Evolutionary conservation across 2,888 invertebrate genomes (phyloP).

Genomic region (Yponomeuta cagnagella): DNA sequence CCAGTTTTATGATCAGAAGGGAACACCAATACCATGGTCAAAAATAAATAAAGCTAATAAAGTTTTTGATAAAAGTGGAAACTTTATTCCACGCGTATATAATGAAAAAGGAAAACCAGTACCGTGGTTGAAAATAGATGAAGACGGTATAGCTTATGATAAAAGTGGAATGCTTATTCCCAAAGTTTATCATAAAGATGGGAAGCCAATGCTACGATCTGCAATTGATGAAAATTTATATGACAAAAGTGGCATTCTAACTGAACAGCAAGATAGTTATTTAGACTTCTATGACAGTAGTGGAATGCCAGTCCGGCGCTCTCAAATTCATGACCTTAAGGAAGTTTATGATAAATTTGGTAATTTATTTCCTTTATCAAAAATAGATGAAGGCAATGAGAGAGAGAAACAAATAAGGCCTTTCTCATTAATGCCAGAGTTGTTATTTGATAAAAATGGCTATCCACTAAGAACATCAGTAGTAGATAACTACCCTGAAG

Average conservation of each 20-base stretch:
- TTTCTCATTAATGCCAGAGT: no score
- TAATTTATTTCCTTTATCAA: no score
- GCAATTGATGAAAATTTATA: background rate
- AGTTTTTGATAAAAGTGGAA: background rate
- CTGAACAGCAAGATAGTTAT: no score
- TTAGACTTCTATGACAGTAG: no score
- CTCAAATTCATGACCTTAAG: no score
- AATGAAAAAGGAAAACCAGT: background rate
- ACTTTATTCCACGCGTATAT: background rate
- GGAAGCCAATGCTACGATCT: background rate
- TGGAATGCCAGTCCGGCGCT: no score
- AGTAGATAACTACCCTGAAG: no score
- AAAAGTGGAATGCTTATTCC: background rate
- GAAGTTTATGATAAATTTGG: no score
- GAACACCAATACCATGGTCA: background rate
- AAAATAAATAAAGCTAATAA: background rate
- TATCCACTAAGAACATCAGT: no score
- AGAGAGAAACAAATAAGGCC: no score
- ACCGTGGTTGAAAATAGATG: background rate
- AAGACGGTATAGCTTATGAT: background rate
- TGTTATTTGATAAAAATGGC: no score
- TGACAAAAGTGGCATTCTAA: background rate
- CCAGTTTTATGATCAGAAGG: background rate
- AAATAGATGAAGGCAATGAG: no score
- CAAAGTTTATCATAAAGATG: background rate